These are phyloP conservation scores for Chymomyza amoena DNA, from an alignment of 2,888 invertebrate genomes.

Conservation along the genomic window DNA sequence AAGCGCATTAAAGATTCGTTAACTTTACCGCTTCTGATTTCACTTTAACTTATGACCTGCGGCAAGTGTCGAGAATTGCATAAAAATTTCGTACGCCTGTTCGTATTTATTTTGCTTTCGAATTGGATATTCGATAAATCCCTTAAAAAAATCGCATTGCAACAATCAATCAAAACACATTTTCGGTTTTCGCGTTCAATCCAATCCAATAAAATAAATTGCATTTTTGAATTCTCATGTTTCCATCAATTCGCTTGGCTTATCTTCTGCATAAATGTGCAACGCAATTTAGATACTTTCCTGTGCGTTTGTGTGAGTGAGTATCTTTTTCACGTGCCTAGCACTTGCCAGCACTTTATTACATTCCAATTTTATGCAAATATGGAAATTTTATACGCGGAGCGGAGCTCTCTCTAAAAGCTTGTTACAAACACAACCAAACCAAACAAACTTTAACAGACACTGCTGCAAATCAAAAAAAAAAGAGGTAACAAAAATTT, in stretches of 20 bases:
- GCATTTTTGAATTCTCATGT: constrained; percentile 43
- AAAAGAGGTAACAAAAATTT: not conserved
- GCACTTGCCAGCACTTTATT: constrained; percentile 54
- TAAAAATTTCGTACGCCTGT: not conserved
- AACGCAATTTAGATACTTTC: constrained; percentile 9
- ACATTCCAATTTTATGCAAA: constrained; percentile 22
- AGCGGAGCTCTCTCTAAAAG: constrained; percentile 42
- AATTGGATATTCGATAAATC: constrained; percentile 15
- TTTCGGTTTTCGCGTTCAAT: constrained; percentile 34
- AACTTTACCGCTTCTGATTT: not conserved
- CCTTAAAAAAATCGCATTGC: not conserved
- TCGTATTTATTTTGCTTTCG: not conserved
- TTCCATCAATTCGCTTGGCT: constrained; percentile 37
- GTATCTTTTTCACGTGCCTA: constrained; percentile 48
- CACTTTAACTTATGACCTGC: not conserved
- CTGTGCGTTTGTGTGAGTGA: not conserved
- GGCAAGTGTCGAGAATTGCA: constrained; percentile 12
- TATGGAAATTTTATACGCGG: constrained; percentile 20
- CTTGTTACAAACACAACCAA: constrained; percentile 23
- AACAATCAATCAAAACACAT: constrained; percentile 42
- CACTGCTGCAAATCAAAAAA: not conserved
- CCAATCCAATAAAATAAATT: constrained; percentile 65
- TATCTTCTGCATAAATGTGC: constrained; percentile 47
- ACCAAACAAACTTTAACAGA: not conserved
- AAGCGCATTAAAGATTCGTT: not conserved